A percentile compares a stretch with the other conserved stretches of the same genome.
Conservation (phyloP, 2,113 vertebrate genomes). For the Pseudorasbora parva region DNA sequence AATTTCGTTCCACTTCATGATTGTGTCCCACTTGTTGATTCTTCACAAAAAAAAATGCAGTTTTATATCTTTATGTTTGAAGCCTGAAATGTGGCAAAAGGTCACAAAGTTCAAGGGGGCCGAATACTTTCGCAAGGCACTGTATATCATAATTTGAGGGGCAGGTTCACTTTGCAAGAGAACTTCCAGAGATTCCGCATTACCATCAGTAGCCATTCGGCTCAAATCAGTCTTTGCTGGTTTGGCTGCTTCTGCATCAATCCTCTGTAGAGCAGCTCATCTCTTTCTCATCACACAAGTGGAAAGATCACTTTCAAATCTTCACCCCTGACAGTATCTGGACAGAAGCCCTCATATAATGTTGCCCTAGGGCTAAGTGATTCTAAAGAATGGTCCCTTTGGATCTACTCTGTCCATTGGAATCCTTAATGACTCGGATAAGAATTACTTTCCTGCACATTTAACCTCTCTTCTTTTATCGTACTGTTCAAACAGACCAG, state of each 20-base stretch:
- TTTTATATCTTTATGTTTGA: too few relatives aligned
- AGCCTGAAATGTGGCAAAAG: too few relatives aligned
- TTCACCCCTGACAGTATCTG: slow-evolving; percentile 36
- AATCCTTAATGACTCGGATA: slow-evolving; percentile 29
- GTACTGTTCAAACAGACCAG: slow-evolving; percentile 18
- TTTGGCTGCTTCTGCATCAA: slow-evolving; percentile 10
- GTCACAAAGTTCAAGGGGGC: too few relatives aligned
- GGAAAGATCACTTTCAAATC: slow-evolving; percentile 28
- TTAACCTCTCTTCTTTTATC: slow-evolving; percentile 21
- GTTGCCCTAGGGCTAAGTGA: slow-evolving; percentile 37
- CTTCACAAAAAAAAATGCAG: too few relatives aligned
- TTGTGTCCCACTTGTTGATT: too few relatives aligned
- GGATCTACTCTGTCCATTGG: slow-evolving; percentile 32
- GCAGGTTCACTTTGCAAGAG: not conserved
- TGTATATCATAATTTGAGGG: not conserved
- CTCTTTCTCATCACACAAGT: slow-evolving; percentile 13
- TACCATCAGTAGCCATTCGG: not conserved
- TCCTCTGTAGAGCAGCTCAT: slow-evolving; percentile 3
- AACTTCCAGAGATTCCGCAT: slow-evolving; percentile 21
- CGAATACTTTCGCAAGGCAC: too few relatives aligned
- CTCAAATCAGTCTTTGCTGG: slow-evolving; percentile 12
- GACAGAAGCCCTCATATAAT: slow-evolving; percentile 10
- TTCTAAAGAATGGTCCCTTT: slow-evolving; percentile 45
- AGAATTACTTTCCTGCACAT: slow-evolving; percentile 31
- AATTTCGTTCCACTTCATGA: too few relatives aligned